Evolutionary conservation across 2,888 invertebrate species (phyloP), one percentile per base, ranked within the genome.

Genomic region (Schizaphis graminum): DNA sequence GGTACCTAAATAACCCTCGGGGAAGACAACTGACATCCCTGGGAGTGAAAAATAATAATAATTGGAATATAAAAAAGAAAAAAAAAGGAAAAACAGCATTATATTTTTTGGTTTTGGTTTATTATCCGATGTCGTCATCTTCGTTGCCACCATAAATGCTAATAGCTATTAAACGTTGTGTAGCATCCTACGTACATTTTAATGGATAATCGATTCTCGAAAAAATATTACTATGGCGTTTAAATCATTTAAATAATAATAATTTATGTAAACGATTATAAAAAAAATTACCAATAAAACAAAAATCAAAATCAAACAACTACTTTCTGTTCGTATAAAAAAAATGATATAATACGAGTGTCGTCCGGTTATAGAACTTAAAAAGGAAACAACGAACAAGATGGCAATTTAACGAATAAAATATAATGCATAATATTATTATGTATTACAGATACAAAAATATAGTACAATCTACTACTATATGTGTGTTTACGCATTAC

Each of bases 41-140:
- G 41, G 44, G 85, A 91, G 28, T 91, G 91, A 86, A 91, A 86
- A 91, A 91, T 53, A 77, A 57, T 89, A 61, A 92, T 35, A 87
- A 87, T 87, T 91, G 44, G 44, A 61, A 92, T 92, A 49, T 11
- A 61, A 91, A 91, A n/a, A 67, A 53, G 41, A 53, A 84, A 53
- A 53, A 53, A 47, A 47, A 53, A 53, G 16, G 21, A 53, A 53
- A 86, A 35, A n/a, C 35, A 8, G 21, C 35, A 13, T n/a, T 67
- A 67, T 35, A 8, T 2, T 77, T 87, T 28, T 87, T 61, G 61
- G 26, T 86, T 57, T 85, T 24, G n/a, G n/a, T 57, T 41, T 56
- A 84, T 77, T 21, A 35, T 21, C 35, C 35, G 77, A 7, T 44
- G 44, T 26, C 26, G 41, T 41, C 35, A 35, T 77, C 41, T 11